Percentiles rank a stretch among this genome's conserved stretches.
Conservation (phyloP, 2,888 invertebrate genomes). For the Agrotis exclamationis region DNA sequence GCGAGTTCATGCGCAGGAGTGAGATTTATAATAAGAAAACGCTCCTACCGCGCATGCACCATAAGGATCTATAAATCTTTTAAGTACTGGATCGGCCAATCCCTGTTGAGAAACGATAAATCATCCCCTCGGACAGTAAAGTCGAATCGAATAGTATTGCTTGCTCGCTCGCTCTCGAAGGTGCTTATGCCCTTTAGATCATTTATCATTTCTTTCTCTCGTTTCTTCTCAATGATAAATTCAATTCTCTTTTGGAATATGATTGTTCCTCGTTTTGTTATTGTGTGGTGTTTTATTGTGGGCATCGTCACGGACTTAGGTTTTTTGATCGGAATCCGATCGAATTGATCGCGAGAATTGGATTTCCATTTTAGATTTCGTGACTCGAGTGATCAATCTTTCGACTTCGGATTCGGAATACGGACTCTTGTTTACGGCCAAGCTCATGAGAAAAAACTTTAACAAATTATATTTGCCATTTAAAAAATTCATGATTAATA, state of each 20-base stretch:
- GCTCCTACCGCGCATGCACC: slow-evolving; percentile 90
- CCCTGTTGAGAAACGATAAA: slow-evolving; percentile 91
- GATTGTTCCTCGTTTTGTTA: slow-evolving; percentile 90
- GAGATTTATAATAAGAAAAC: slow-evolving; percentile 91
- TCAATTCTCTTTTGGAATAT: slow-evolving; percentile 90
- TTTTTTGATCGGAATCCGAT: slow-evolving; percentile 89
- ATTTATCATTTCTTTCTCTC: slow-evolving; percentile 90
- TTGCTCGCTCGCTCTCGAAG: slow-evolving; percentile 82
- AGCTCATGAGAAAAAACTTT: slow-evolving; percentile 59
- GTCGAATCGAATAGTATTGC: slow-evolving; percentile 81
- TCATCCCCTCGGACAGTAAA: slow-evolving; percentile 87
- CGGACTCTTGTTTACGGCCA: slow-evolving; percentile 64
- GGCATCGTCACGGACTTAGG: slow-evolving; percentile 88
- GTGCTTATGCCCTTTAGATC: slow-evolving; percentile 78
- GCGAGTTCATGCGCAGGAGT: slow-evolving; percentile 88
- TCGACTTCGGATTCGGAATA: slow-evolving; percentile 67
- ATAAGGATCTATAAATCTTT: slow-evolving; percentile 90
- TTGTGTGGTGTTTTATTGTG: slow-evolving; percentile 89
- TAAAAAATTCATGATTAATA: slow-evolving; percentile 43
- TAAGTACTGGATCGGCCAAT: slow-evolving; percentile 90
- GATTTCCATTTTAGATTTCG: slow-evolving; percentile 89
- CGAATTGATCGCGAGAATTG: slow-evolving; percentile 90
- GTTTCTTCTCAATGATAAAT: slow-evolving; percentile 90
- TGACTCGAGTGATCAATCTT: slow-evolving; percentile 86
- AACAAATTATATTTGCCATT: slow-evolving; percentile 60